Percentiles rank a stretch among this genome's conserved stretches.
phyloP scores from a whole-genome alignment of 2,113 vertebrate species.

The Acanthochromis polyacanthus region DNA sequence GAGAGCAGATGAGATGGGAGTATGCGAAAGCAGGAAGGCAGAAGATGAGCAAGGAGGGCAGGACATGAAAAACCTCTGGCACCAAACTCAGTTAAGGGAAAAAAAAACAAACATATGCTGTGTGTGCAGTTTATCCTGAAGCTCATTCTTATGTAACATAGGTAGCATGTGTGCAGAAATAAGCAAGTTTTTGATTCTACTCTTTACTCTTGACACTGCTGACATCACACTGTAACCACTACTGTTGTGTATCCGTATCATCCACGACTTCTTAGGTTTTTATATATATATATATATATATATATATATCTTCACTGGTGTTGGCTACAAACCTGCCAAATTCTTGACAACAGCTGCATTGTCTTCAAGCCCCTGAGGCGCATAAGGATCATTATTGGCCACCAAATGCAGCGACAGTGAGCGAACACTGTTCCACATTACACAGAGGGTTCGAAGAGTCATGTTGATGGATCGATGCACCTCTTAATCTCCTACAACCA shows the following conservation, averaged over 20 bases:
- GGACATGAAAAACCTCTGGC: slow-evolving; percentile 71
- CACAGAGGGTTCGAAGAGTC: slow-evolving; percentile 44
- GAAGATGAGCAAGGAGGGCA: slow-evolving; percentile 61
- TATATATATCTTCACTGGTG: not conserved
- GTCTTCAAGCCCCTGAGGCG: not conserved
- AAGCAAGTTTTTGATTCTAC: slow-evolving; percentile 10
- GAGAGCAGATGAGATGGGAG: slow-evolving; percentile 63
- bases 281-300: not conserved
- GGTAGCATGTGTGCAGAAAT: slow-evolving; percentile 40
- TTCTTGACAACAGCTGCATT: slow-evolving; percentile 3
- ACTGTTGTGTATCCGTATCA: not conserved
- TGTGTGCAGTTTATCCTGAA: slow-evolving; percentile 61
- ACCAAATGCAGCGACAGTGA: slow-evolving; percentile 29
- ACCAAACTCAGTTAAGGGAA: slow-evolving; percentile 52
- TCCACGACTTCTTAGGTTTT: not conserved
- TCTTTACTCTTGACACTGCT: slow-evolving; percentile 4
- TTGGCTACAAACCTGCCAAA: slow-evolving; percentile 10
- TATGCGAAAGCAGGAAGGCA: slow-evolving; percentile 62
- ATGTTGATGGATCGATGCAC: slow-evolving; percentile 40
- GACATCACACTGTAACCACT: slow-evolving; percentile 15
- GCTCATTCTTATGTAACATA: slow-evolving; percentile 70
- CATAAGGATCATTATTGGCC: slow-evolving; percentile 34
- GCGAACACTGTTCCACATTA: slow-evolving; percentile 1
- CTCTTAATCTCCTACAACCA: slow-evolving; percentile 48
- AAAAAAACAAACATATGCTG: slow-evolving; percentile 71